phyloP scores from a whole-genome alignment of 2,797 vertebrate genomes.

The Sylvilagus floridanus region DNA sequence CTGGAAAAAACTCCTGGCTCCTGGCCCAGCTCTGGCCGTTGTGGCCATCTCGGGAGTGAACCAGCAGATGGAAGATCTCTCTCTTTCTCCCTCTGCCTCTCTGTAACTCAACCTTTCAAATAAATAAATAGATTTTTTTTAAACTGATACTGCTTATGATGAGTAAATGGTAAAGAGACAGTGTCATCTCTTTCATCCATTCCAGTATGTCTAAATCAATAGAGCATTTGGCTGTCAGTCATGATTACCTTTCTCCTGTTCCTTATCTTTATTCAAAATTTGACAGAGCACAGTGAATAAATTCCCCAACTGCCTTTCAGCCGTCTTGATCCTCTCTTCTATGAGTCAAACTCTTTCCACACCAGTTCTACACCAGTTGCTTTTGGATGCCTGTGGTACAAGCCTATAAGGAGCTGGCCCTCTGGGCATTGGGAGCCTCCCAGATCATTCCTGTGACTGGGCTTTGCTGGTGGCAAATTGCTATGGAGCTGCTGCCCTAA shows the following conservation, averaged over 20 bases:
- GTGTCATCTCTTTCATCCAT: neutral
- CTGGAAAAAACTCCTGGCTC: too few relatives aligned
- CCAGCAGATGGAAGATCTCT: too few relatives aligned
- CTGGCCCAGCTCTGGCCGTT: too few relatives aligned
- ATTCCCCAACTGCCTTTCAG: neutral
- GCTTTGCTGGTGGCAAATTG: neutral
- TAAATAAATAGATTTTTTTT: too few relatives aligned
- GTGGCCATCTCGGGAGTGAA: too few relatives aligned
- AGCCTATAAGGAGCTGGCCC: neutral
- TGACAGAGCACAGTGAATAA: neutral
- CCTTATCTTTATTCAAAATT: conserved; percentile 31
- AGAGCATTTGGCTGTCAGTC: neutral
- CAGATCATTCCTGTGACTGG: neutral
- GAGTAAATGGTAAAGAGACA: neutral
- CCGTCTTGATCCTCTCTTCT: neutral
- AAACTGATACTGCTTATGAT: neutral
- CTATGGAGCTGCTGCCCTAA: neutral
- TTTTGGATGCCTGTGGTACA: neutral
- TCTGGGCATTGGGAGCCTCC: neutral
- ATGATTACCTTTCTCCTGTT: neutral
- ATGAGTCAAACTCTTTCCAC: neutral
- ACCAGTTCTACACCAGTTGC: neutral
- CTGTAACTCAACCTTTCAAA: too few relatives aligned
- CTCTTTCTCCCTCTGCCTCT: too few relatives aligned
- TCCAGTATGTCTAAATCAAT: neutral